A percentile compares a stretch with the other conserved stretches of the same genome.
Evolutionary conservation across 1,140 invertebrate species (phyloP).

Genomic region (Aphis gossypii): DNA sequence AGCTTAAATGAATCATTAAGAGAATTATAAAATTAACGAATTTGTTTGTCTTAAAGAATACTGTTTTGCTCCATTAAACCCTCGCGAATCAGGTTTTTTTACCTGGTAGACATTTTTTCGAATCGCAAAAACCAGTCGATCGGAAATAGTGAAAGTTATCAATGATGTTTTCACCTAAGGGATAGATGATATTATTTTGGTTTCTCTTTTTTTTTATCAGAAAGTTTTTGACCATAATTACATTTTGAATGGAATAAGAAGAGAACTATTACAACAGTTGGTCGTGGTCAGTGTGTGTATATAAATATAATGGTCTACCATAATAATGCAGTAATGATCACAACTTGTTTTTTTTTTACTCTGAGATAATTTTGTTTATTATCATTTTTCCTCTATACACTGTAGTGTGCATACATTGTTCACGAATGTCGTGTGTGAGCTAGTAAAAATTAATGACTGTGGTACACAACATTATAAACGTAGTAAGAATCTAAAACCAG

Average conservation of each 20-base stretch:
- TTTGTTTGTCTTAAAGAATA: constrained; percentile 9
- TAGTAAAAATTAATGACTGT: constrained; percentile 48
- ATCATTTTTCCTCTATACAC: constrained; percentile 18
- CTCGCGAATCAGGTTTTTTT: constrained; percentile 30
- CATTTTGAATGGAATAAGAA: constrained; percentile 48
- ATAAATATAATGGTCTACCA: constrained; percentile 38
- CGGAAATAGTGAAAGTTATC: constrained; percentile 56
- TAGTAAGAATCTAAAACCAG: constrained; percentile 33
- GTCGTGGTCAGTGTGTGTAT: constrained; percentile 52
- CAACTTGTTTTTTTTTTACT: constrained; percentile 44
- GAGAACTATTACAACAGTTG: constrained; percentile 29
- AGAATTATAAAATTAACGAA: not conserved
- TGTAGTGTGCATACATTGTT: constrained; percentile 17
- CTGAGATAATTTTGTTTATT: constrained; percentile 56
- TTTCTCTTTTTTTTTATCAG: constrained; percentile 57
- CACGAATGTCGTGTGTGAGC: constrained; percentile 40
- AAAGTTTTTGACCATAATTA: constrained; percentile 57
- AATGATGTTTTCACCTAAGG: constrained; percentile 56
- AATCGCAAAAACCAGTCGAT: constrained; percentile 51
- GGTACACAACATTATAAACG: not conserved
- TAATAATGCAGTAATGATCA: constrained; percentile 52
- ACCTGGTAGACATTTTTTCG: constrained; percentile 18
- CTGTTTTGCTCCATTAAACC: constrained; percentile 54
- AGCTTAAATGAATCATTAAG: not conserved
- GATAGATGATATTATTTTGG: constrained; percentile 43